A percentile compares a stretch with the other conserved stretches of the same genome.
phyloP scores from a whole-genome alignment of 2,888 invertebrate genomes.

The Achlya flavicornis region DNA sequence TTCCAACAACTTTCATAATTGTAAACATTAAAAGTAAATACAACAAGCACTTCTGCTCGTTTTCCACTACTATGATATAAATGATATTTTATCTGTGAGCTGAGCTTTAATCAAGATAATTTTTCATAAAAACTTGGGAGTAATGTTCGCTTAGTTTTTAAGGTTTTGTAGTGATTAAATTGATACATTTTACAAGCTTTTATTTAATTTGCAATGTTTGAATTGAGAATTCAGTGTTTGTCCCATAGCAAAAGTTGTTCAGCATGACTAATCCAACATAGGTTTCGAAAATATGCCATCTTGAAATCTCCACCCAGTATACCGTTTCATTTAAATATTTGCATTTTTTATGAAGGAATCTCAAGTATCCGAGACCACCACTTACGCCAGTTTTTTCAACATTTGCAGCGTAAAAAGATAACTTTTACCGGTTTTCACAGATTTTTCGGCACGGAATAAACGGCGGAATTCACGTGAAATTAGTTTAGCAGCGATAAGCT shows the following conservation, averaged over 20 bases:
- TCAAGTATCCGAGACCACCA: background rate
- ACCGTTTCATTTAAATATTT: too few species aligned
- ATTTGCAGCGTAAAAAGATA: slow-evolving; percentile 6
- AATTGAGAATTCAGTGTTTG: too few species aligned
- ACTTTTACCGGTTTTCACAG: slow-evolving; percentile 23
- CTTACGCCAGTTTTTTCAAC: background rate
- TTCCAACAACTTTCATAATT: background rate
- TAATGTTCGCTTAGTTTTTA: background rate
- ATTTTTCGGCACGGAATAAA: slow-evolving; percentile 22
- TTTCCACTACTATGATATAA: background rate
- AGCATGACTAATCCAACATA: too few species aligned
- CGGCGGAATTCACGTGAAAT: slow-evolving; percentile 25
- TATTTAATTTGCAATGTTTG: too few species aligned
- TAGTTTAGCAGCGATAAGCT: slow-evolving; percentile 22
- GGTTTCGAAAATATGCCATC: too few species aligned
- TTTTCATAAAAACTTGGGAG: background rate
- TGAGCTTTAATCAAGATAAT: background rate
- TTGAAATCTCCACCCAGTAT: too few species aligned
- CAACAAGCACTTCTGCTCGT: background rate
- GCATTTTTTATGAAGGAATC: background rate
- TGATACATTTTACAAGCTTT: too few species aligned
- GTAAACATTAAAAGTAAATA: background rate
- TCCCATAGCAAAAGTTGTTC: too few species aligned
- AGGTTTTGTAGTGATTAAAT: background rate
- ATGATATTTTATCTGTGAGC: background rate